Percentiles rank a stretch among this genome's conserved stretches.
Conservation (phyloP, 2,888 invertebrate genomes). For the Acronicta aceris region DNA sequence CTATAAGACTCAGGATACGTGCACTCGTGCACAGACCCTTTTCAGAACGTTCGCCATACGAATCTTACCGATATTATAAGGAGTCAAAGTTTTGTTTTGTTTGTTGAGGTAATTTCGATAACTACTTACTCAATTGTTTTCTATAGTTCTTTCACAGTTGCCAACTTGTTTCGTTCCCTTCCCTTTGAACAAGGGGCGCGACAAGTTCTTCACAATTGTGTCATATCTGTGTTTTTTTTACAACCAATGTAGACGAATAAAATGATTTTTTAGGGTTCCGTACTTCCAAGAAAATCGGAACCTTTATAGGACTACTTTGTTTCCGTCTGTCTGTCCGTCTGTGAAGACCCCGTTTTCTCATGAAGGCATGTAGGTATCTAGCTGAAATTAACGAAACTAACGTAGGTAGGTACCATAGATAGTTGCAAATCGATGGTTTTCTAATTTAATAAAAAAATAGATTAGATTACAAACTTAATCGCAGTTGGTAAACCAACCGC, state of each 20-base stretch:
- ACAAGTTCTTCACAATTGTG: slow-evolving; percentile 36
- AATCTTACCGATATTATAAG: slow-evolving; percentile 47
- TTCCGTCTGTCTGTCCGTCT: neutral
- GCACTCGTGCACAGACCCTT: slow-evolving; percentile 19
- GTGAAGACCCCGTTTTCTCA: no score
- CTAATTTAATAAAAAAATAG: no score
- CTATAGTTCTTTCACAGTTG: slow-evolving; percentile 51
- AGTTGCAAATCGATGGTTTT: no score
- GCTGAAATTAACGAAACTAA: no score
- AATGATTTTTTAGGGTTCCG: slow-evolving; percentile 16
- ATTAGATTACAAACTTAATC: no score
- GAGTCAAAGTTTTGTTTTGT: slow-evolving; percentile 47
- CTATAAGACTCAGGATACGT: no score
- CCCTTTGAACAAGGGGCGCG: slow-evolving; percentile 37
- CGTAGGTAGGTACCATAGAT: no score
- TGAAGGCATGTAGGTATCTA: no score
- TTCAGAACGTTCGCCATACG: slow-evolving; percentile 27
- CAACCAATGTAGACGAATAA: slow-evolving; percentile 24
- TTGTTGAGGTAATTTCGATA: slow-evolving; percentile 55
- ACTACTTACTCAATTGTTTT: slow-evolving; percentile 54
- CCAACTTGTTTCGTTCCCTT: slow-evolving; percentile 41
- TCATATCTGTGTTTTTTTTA: slow-evolving; percentile 34
- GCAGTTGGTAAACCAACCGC: no score
- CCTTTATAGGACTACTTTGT: neutral
- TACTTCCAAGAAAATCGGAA: no score